Percentiles rank a stretch among this genome's conserved stretches.
Conservation (phyloP, 2,797 vertebrate genomes). For the Threskiornis aethiopicus region DNA sequence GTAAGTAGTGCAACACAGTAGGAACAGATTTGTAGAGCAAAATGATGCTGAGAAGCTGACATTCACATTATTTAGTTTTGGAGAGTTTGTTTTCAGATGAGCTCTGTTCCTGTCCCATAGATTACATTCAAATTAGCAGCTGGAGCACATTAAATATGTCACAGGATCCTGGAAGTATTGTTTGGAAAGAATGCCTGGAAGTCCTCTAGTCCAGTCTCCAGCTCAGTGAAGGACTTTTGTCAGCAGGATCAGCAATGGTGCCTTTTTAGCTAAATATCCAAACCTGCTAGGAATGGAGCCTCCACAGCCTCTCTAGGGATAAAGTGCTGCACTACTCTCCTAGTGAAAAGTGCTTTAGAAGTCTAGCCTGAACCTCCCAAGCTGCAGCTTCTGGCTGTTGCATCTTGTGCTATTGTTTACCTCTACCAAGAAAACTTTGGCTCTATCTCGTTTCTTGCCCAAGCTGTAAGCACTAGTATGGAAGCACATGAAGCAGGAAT, state of each 20-base stretch:
- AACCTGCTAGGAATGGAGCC: not conserved
- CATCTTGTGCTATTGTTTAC: not conserved
- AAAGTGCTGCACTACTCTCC: not conserved
- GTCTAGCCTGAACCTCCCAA: not conserved
- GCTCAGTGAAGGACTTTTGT: not conserved
- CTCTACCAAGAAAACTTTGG: not conserved
- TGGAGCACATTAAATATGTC: not conserved
- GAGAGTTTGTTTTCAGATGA: not conserved
- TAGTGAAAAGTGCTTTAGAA: not conserved
- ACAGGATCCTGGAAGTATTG: not conserved
- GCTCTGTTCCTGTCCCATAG: not conserved
- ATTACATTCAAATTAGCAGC: not conserved
- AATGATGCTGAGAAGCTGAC: not conserved
- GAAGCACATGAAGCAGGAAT: not conserved
- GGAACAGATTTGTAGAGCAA: not conserved
- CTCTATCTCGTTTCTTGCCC: not conserved
- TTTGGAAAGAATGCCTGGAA: not conserved
- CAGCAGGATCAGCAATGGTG: not conserved
- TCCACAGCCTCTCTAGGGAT: not conserved
- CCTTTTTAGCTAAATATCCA: not conserved
- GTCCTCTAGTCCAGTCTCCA: not conserved
- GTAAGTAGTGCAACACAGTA: not conserved
- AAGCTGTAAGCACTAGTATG: not conserved
- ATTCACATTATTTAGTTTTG: not conserved
- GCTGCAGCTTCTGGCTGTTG: not conserved